A percentile compares a stretch with the other conserved stretches of the same genome.
These are phyloP conservation scores for Semibalanus balanoides DNA, from an alignment of 1,140 invertebrate species.

Conservation along the genomic window DNA sequence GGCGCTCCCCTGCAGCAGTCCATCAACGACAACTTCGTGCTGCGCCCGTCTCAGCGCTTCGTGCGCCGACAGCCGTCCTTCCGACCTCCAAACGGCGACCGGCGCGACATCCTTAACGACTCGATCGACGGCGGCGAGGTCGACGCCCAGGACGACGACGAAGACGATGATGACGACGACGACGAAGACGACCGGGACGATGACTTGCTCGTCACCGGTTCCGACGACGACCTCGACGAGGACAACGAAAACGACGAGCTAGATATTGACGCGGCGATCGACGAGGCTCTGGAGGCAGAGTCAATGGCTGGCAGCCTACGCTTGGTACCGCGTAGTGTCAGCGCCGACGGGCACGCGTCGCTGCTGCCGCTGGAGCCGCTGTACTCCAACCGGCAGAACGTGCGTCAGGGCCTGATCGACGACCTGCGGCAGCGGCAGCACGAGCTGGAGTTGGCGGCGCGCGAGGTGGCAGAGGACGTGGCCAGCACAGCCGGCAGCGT, in stretches of 20 bases:
- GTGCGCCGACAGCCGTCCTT: not conserved
- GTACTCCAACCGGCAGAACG: not conserved
- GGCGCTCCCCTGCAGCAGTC: not conserved
- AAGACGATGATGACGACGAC: not conserved
- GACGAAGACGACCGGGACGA: not conserved
- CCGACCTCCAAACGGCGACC: not conserved
- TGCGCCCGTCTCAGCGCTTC: not conserved
- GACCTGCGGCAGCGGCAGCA: not conserved
- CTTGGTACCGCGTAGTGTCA: not conserved
- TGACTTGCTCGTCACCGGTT: too few relatives aligned
- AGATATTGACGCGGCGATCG: not conserved
- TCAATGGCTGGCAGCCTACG: not conserved
- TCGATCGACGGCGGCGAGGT: not conserved
- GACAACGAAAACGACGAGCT: not conserved
- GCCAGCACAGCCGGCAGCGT: not conserved
- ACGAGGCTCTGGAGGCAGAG: not conserved
- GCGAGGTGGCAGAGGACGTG: not conserved
- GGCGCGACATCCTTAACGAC: not conserved
- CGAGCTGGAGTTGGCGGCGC: not conserved
- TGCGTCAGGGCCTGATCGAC: not conserved
- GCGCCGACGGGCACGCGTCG: not conserved
- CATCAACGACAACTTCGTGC: not conserved
- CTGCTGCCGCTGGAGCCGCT: not conserved
- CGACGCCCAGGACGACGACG: too few relatives aligned
- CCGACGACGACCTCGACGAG: not conserved